Base-by-base conservation (phyloP, 2,888 invertebrate genomes). In the Sussaba pulchella region DNA sequence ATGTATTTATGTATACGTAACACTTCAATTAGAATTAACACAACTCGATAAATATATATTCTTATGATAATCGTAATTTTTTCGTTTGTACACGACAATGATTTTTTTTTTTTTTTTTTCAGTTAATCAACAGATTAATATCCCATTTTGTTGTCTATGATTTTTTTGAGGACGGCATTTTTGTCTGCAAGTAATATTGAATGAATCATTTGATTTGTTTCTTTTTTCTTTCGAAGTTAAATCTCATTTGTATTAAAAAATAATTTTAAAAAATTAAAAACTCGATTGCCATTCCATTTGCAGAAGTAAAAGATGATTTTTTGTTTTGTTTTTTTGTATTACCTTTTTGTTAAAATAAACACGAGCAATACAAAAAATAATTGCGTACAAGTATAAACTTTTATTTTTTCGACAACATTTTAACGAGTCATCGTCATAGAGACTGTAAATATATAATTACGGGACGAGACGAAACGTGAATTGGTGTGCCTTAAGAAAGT, bases 111-210 rank as follows among this genome's bases (percentile, higher is more conserved):
- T 26, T 70, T 61, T 19, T 52, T 50, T 36, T 63, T 75, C 1
- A 36, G 52, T 84, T 73, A 82, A 85, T 85, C 83, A 74, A 85
- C 2, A 2, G 31, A 14, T 86, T 86, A 90, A 86, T 88, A 89
- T 87, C 85, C 88, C 88, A 89, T 89, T 88, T 85, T 87, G 88
- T 88, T 89, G 88, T 88, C 87, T 86, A 89, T 86, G 87, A 90
- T 87, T 87, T 89, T 87, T 87, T 87, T 85, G 88, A 89, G 87
- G 88, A 88, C 89, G 88, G 89, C 89, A 89, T 87, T 89, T 89
- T 80, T 88, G 83, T 88, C 89, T 90, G 89, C 86, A 91, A 91
- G 78, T 61, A 86, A 86, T 74, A 85, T 76, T 24, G 82, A 82
- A n/a, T n/a, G 83, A 84, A 75, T 84, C 77, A 81, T 82, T 43